phyloP scores from a whole-genome alignment of 1,140 invertebrate species.

The Penaeus japonicus region DNA sequence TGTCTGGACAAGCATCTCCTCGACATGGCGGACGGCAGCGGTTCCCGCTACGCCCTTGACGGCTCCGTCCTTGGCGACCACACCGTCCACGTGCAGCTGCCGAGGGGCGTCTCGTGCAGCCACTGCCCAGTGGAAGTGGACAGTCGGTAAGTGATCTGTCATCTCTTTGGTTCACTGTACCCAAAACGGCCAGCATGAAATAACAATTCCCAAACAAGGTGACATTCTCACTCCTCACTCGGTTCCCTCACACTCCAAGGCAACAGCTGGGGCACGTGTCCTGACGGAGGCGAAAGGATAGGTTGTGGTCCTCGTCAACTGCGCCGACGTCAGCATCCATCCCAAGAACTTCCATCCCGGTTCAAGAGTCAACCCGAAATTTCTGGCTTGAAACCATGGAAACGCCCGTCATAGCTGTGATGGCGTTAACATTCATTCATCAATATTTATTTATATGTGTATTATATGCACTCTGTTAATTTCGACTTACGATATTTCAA shows the following conservation, averaged over 20 bases:
- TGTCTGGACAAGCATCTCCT: conserved; percentile 83
- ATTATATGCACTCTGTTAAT: too few relatives aligned
- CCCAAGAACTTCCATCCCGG: too few relatives aligned
- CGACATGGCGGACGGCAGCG: conserved; percentile 71
- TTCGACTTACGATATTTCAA: too few relatives aligned
- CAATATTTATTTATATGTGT: too few relatives aligned
- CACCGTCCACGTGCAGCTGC: conserved; percentile 77
- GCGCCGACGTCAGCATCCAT: conserved; percentile 80
- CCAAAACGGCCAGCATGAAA: too few relatives aligned
- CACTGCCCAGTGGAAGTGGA: conserved; percentile 76
- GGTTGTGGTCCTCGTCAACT: conserved; percentile 85
- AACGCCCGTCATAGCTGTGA: too few relatives aligned
- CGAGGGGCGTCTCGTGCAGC: conserved; percentile 72
- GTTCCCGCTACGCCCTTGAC: conserved; percentile 69
- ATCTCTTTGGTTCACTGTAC: neutral
- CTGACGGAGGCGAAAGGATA: conserved; percentile 70
- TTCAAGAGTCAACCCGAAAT: too few relatives aligned
- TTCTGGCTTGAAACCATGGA: too few relatives aligned
- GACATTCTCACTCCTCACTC: too few relatives aligned
- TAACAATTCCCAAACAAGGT: too few relatives aligned
- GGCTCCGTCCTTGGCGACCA: conserved; percentile 79
- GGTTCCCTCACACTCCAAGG: too few relatives aligned
- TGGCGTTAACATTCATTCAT: too few relatives aligned
- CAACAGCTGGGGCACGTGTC: conserved; percentile 65
- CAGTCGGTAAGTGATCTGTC: conserved; percentile 69